Evolutionary conservation across 2,797 vertebrate species (phyloP).

Genomic region (Mormyrops attenuatus): DNA sequence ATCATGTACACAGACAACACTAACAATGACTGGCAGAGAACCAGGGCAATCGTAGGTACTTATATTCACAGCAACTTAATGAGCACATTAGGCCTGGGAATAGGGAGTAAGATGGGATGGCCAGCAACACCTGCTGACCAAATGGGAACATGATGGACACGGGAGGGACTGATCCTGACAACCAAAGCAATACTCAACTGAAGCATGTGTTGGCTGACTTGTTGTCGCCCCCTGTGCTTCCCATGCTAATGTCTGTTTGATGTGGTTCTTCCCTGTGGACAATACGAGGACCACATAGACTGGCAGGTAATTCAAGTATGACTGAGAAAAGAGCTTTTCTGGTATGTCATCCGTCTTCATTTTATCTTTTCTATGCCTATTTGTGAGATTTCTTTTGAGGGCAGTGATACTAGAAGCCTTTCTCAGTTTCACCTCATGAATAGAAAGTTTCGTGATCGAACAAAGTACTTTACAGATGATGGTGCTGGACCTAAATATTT

Average conservation of each 20-base stretch:
- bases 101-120: not conserved
- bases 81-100: not conserved
- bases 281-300: not conserved
- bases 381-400: not conserved
- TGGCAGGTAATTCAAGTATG: not conserved
- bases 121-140: not conserved
- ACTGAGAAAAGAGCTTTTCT: not conserved
- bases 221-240: not conserved
- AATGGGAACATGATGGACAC: not conserved
- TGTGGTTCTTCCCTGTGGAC: not conserved
- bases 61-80: not conserved
- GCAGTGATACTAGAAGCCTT: not conserved
- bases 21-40: not conserved
- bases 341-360: not conserved
- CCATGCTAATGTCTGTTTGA: not conserved
- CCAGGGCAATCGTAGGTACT: not conserved
- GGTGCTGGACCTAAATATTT: not conserved
- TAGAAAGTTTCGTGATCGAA: not conserved
- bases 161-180: not conserved
- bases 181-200: not conserved
- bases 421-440: not conserved
- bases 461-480: not conserved
- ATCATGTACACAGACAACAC: not conserved
- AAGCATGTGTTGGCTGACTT: not conserved
- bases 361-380: not conserved